These are phyloP conservation scores for Oryzias celebensis DNA, from an alignment of 2,113 vertebrate species.

Conservation along the genomic window DNA sequence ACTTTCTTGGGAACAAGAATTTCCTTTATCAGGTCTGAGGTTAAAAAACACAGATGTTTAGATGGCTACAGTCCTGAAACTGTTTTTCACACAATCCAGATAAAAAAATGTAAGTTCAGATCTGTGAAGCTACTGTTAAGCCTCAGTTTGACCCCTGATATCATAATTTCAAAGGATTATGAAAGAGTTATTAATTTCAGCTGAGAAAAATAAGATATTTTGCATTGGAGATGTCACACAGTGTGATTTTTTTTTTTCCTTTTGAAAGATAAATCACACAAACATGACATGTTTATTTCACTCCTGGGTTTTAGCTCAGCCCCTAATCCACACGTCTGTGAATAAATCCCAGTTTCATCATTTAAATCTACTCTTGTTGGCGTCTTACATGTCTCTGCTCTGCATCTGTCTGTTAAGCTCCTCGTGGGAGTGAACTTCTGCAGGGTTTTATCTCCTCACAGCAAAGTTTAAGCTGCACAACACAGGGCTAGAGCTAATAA, in stretches of 20 bases:
- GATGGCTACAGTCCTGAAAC: too few relatives aligned
- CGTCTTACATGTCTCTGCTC: not conserved
- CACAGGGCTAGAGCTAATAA: constrained; percentile 17
- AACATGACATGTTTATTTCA: too few relatives aligned
- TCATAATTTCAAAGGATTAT: too few relatives aligned
- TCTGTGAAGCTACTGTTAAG: too few relatives aligned
- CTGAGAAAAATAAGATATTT: too few relatives aligned
- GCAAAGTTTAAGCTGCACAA: constrained; percentile 7
- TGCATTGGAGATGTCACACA: too few relatives aligned
- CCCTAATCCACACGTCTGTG: not conserved
- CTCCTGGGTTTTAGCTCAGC: not conserved
- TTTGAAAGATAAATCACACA: too few relatives aligned
- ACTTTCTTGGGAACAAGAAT: not conserved
- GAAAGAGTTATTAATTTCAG: too few relatives aligned
- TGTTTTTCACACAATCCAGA: too few relatives aligned
- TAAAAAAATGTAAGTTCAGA: too few relatives aligned
- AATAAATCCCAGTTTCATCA: not conserved
- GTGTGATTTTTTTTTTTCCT: too few relatives aligned
- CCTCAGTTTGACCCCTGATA: too few relatives aligned
- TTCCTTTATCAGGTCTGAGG: not conserved
- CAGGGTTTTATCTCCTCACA: constrained; percentile 16
- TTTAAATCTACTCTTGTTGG: not conserved
- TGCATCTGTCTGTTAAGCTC: constrained; percentile 7
- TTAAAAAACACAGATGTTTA: not conserved
- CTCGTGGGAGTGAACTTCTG: constrained; percentile 12